A percentile compares a stretch with the other conserved stretches of the same genome.
Evolutionary conservation across 2,113 vertebrate genomes (phyloP).

Genomic region (Caranx ignobilis): DNA sequence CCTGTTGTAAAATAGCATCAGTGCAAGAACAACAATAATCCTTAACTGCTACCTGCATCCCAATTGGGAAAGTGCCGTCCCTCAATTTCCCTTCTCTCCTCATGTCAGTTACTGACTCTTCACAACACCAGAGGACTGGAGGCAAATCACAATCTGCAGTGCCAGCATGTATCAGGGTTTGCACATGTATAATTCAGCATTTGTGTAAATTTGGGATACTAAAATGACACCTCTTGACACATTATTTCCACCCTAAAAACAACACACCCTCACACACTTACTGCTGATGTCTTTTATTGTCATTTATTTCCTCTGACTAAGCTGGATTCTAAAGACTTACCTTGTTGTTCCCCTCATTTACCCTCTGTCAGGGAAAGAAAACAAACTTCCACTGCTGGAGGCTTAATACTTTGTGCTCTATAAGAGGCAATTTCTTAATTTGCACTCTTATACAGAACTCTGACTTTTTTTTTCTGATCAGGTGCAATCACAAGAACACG

Average conservation of each 20-base stretch:
- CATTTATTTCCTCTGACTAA: not conserved
- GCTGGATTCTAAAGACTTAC: not conserved
- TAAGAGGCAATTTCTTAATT: not conserved
- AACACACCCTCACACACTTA: not conserved
- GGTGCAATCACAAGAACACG: not conserved
- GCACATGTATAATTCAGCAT: not conserved
- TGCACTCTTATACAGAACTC: not conserved
- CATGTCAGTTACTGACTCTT: too few relatives aligned
- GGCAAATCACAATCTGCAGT: not conserved
- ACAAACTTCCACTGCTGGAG: not conserved
- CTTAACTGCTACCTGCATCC: conserved; percentile 1
- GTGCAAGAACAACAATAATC: not conserved
- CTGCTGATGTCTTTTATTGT: not conserved
- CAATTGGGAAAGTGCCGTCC: not conserved
- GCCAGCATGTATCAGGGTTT: not conserved
- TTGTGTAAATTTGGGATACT: not conserved
- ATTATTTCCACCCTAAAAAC: conserved; percentile 5
- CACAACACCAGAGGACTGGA: not conserved
- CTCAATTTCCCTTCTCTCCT: not conserved
- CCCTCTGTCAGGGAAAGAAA: not conserved
- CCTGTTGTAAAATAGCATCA: not conserved
- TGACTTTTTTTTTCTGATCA: not conserved
- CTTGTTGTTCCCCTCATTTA: not conserved
- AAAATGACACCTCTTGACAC: conserved; percentile 9
- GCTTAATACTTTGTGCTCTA: not conserved